Conservation (phyloP, 2,888 invertebrate genomes). For the Tolmerus cingulatus region DNA sequence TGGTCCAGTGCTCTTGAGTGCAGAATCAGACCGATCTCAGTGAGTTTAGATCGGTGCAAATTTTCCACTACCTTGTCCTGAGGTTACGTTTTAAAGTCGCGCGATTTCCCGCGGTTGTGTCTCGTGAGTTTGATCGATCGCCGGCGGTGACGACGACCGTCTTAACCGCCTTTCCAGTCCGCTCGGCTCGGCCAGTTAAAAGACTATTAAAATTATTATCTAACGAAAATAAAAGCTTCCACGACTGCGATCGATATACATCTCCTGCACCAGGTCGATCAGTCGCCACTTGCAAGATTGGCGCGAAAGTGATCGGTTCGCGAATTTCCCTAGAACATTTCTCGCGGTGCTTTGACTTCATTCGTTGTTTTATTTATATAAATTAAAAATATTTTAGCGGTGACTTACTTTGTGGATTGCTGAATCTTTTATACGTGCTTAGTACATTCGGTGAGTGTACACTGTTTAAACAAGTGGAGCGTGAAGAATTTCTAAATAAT, state of each 20-base stretch:
- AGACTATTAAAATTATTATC: background rate
- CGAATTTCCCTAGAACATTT: background rate
- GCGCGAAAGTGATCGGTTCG: slow-evolving; percentile 45
- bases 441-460: background rate
- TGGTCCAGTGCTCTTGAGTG: background rate
- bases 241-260: slow-evolving; percentile 23
- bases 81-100: background rate
- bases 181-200: background rate
- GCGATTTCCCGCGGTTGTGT: background rate
- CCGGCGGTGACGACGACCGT: background rate
- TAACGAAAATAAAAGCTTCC: background rate
- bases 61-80: background rate
- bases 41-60: background rate
- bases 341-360: background rate
- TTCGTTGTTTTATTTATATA: slow-evolving; percentile 2
- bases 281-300: slow-evolving; percentile 42
- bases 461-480: background rate
- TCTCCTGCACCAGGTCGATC: background rate
- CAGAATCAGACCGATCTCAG: background rate
- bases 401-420: background rate
- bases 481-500: background rate
- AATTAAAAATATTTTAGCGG: background rate
- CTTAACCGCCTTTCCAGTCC: background rate
- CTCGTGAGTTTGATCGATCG: background rate
- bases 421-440: background rate